A percentile compares a stretch with the other conserved stretches of the same genome.
These are phyloP conservation scores for Himalopsyche anomala DNA, from an alignment of 2,888 invertebrate species.

Conservation along the genomic window DNA sequence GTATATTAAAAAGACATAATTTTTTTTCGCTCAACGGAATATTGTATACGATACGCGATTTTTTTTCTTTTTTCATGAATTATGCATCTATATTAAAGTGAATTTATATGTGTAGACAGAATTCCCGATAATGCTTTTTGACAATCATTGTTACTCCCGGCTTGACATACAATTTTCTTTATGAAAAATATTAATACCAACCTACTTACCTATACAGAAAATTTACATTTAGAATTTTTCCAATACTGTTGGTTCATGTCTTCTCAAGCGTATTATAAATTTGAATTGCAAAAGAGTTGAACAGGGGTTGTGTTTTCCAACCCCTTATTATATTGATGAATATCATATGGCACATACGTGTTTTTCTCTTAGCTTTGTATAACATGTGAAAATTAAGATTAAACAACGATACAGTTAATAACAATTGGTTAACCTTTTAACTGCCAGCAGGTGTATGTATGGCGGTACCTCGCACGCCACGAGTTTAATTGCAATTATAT, in stretches of 20 bases:
- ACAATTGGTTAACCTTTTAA: too few species aligned
- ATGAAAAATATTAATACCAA: background rate
- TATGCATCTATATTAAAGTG: slow-evolving; percentile 44
- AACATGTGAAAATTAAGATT: too few species aligned
- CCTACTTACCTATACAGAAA: background rate
- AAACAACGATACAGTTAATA: too few species aligned
- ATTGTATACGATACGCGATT: background rate
- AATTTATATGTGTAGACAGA: slow-evolving; percentile 47
- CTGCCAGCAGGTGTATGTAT: too few species aligned
- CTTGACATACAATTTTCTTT: slow-evolving; percentile 5
- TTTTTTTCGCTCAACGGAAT: background rate
- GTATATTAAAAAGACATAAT: slow-evolving; percentile 2
- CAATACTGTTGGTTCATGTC: background rate
- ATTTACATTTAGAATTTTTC: background rate
- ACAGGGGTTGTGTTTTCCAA: background rate
- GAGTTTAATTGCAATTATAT: too few species aligned
- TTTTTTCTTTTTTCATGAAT: slow-evolving; percentile 31
- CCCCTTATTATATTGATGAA: too few species aligned
- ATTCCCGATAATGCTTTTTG: slow-evolving; percentile 50
- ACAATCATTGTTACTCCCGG: slow-evolving; percentile 46
- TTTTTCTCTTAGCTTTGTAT: too few species aligned
- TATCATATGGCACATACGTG: too few species aligned
- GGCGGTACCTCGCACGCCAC: too few species aligned
- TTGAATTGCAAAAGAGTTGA: background rate
- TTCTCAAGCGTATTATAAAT: background rate